Evolutionary conservation across 2,797 vertebrate species (phyloP), one percentile per base, ranked within the genome.

Genomic region (Phyllotis vaccarum): DNA sequence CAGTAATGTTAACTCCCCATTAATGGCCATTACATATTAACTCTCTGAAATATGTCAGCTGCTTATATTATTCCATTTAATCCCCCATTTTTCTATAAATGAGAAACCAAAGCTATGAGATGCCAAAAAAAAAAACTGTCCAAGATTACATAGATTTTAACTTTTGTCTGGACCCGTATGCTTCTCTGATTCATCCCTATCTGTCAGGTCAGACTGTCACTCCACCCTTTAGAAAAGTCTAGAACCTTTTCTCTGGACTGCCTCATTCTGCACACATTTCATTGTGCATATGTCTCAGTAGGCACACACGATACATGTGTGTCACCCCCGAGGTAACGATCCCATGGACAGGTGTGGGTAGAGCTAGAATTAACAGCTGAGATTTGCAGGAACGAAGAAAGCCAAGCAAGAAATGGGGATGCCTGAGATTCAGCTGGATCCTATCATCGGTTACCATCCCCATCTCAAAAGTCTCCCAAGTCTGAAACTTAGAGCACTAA

Each of bases 161-260:
- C 43, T 80, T 79, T 81, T 56, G n/a, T 52, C 89, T 78, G 19
- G 17, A 3, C 21, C 62, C 21, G 22, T 13, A 1, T 3, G 14
- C 34, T 89, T 92, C 60, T 2, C 31, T 7, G 7, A 56, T 29
- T 40, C 6, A 27, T 21, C 19, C 21, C 4, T 19, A 8, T 46
- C 1, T 31, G 6, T 22, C 13, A 54, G 27, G 2, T 52, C 43
- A n/a, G 21, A 60, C 29, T 52, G 16, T 56, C 54, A 92, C 37
- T 86, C 21, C 0, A 6, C 52, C 56, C 92, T 89, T 95, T 79
- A 92, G 88, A 85, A 90, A 76, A 93, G 46, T 37, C 76, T 46
- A 37, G 56, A 78, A 37, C 29, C 21, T 6, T 91, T 27, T 21
- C 56, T 5, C 6, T 60, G 40, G 5, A 16, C 0, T 37, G 58